Evolutionary conservation across 2,797 vertebrate species (phyloP).

Genomic region (Muraenolepis orangiensis): DNA sequence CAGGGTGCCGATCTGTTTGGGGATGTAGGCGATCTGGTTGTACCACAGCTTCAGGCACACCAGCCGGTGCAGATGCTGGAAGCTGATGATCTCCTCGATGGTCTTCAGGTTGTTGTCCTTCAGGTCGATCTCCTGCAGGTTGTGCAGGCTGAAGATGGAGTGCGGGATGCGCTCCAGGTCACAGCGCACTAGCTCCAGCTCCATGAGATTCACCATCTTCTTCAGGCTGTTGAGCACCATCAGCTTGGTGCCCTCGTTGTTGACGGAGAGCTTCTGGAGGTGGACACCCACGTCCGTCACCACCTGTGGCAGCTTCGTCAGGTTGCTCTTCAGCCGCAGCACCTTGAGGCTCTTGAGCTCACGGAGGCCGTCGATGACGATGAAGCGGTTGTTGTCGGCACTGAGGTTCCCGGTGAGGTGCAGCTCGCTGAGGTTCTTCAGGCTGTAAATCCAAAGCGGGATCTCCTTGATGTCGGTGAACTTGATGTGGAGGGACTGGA

Average conservation of each 20-base stretch:
- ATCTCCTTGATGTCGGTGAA: constrained; percentile 99
- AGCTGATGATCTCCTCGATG: constrained; percentile 98
- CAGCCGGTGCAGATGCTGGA: constrained; percentile 95
- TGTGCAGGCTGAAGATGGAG: constrained; percentile 96
- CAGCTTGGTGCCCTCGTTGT: constrained; percentile 96
- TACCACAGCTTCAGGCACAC: constrained; percentile 93
- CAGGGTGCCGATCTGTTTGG: constrained; percentile 92
- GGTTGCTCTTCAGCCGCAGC: constrained; percentile 92
- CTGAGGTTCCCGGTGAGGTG: constrained; percentile 96
- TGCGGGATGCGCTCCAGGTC: constrained; percentile 96
- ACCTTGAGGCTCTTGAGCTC: constrained; percentile 95
- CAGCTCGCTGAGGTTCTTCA: constrained; percentile 93
- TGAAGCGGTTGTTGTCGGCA: constrained; percentile 93
- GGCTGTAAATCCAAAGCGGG: constrained; percentile 96
- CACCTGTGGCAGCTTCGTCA: constrained; percentile 94
- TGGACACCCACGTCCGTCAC: constrained; percentile 95
- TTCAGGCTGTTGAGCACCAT: constrained; percentile 99
- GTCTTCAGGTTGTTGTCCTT: constrained; percentile 99
- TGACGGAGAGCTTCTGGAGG: constrained; percentile 96
- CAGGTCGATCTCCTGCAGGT: constrained; percentile 95
- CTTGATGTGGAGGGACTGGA: constrained; percentile 95
- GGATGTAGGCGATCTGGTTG: constrained; percentile 98
- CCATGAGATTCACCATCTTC: constrained; percentile 97
- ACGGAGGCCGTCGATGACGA: constrained; percentile 90
- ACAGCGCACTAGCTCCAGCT: constrained; percentile 92